Evolutionary conservation across 2,113 vertebrate genomes (phyloP), one percentile per base, ranked within the genome.

Genomic region (Camelus dromedarius): DNA sequence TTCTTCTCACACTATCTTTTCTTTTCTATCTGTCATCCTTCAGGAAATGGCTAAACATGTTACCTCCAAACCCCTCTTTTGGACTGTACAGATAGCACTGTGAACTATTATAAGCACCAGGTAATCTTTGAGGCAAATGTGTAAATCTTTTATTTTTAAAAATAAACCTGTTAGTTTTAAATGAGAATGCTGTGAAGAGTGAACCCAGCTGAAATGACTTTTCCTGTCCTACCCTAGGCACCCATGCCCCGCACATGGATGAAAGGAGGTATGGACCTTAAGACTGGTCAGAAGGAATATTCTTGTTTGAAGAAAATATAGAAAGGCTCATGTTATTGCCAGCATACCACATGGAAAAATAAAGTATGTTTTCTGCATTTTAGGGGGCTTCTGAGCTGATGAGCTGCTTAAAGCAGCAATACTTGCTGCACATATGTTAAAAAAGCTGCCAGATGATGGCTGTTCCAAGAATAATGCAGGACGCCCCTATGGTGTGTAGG

Each of bases 41-140:
- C 83, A 95, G 91, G 93, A 60, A 96, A 85, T 75, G 89, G 32
- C 58, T 91, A 95, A 92, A 92, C 77, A 96, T 15, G 32, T 32
- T 72, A 9, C 28, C 18, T 66, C 48, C 58, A 42, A 42, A 42
- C 38, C 4, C 10, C 26, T 60, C 76, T 50, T 95, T 91, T 87
- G 84, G 35, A 42, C 73, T 97, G 14, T 67, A 62, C 62, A 87
- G 62, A 95, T 84, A 89, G 84, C 66, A 58, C 14, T 90, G 28
- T 35, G 56, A 95, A 97, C 91, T 93, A 94, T 42, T 94, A 32
- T 66, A 79, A 96, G 50, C 56, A 97, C 89, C 79, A 97, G 97
- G 89, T 97, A 80, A 89, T 85, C 86, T 92, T 87, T 91, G 81
- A 89, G n/a, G 87, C 58, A 80, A 94, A 96, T 84, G 56, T 15